Percentiles rank a stretch among this genome's conserved stretches.
Evolutionary conservation across 2,888 invertebrate species (phyloP).

Genomic region (Linnaemya tessellans): DNA sequence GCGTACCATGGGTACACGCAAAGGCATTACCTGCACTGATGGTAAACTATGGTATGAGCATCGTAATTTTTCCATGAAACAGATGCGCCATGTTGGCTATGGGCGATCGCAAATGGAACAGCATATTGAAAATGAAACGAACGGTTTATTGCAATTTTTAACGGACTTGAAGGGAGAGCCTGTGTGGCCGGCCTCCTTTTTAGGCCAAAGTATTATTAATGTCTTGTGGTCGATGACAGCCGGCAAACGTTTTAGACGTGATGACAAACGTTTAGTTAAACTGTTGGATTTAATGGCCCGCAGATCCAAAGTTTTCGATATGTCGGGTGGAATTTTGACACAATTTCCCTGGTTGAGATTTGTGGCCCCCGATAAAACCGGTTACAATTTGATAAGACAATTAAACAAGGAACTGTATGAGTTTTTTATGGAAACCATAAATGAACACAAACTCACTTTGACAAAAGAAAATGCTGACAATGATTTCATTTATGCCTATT

Average conservation of each 20-base stretch:
- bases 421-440: conserved; percentile 85
- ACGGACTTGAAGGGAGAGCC: conserved; percentile 73
- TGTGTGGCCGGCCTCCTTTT: conserved; percentile 81
- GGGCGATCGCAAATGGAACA: conserved; percentile 85
- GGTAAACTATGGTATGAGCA: conserved; percentile 85
- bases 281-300: conserved; percentile 84
- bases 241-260: conserved; percentile 84
- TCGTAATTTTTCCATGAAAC: conserved; percentile 84
- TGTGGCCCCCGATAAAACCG: conserved; percentile 86
- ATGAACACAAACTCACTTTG: conserved; percentile 84
- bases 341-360: conserved; percentile 87
- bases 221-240: conserved; percentile 87
- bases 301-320: conserved; percentile 85
- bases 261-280: conserved; percentile 82
- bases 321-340: conserved; percentile 85
- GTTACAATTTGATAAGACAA: conserved; percentile 85
- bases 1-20: conserved; percentile 86
- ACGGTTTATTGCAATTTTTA: conserved; percentile 81
- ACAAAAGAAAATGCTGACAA: conserved; percentile 82
- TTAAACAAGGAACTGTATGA: conserved; percentile 85
- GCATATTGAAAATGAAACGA: conserved; percentile 85
- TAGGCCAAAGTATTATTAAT: conserved; percentile 86
- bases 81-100: conserved; percentile 85
- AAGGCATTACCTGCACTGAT: conserved; percentile 85
- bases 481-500: conserved; percentile 87